A percentile compares a stretch with the other conserved stretches of the same genome.
phyloP scores from a whole-genome alignment of 2,888 invertebrate species.

The Hipparchia sbordonii region DNA sequence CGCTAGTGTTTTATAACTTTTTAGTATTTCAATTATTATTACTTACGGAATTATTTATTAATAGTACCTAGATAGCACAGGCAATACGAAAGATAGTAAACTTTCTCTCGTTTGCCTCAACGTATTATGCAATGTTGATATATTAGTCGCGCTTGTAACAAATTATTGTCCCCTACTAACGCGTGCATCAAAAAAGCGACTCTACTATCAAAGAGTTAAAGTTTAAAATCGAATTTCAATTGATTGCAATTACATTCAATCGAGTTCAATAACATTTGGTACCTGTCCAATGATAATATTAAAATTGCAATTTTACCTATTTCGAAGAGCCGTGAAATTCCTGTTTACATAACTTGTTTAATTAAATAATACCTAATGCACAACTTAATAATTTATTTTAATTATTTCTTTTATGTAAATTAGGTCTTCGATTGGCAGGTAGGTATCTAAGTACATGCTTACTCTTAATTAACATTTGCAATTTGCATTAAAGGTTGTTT shows the following conservation, averaged over 20 bases:
- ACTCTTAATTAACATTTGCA: no score
- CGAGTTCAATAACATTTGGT: slow-evolving; percentile 35
- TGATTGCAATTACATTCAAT: slow-evolving; percentile 24
- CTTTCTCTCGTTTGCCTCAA: slow-evolving; percentile 55
- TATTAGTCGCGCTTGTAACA: slow-evolving; percentile 39
- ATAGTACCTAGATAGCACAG: no score
- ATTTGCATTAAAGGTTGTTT: no score
- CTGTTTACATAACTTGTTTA: background rate
- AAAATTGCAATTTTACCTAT: background rate
- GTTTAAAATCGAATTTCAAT: slow-evolving; percentile 4
- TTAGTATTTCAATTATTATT: no score
- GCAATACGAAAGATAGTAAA: slow-evolving; percentile 33
- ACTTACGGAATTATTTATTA: no score
- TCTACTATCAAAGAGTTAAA: background rate
- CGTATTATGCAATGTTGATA: slow-evolving; percentile 48
- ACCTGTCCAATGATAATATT: slow-evolving; percentile 14
- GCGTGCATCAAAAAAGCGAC: background rate
- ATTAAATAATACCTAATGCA: background rate
- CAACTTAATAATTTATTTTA: background rate
- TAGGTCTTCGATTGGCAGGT: no score
- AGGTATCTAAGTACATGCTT: no score
- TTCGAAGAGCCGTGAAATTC: background rate
- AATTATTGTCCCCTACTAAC: slow-evolving; percentile 24
- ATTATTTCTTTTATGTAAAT: background rate
- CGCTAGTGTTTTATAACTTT: no score